Base-by-base conservation (phyloP, 2,797 vertebrate species). In the Crypturellus tataupa region DNA sequence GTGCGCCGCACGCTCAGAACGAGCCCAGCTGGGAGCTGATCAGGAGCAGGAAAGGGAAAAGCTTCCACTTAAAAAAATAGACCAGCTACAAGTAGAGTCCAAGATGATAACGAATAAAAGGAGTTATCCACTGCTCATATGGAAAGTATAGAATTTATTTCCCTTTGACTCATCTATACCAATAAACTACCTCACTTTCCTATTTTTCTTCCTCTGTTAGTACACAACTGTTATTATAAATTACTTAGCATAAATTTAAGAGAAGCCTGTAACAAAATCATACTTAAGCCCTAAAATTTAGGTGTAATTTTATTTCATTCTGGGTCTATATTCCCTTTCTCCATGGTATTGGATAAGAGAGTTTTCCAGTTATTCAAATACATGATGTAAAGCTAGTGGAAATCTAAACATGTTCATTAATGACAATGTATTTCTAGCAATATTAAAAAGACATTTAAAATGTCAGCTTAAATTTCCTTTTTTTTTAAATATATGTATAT, bases 151-250 rank as follows among this genome's bases (percentile, higher is more conserved):
- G 75, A 64, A 35, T 70, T 90, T 93, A 93, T 92, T 96, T 92
- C 60, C 67, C 11, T 23, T 21, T 80, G 64, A 73, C 39, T 60
- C 80, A 51, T 87, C 12, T 79, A 42, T 81, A 76, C 53, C 56
- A 89, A 60, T 89, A 92, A 96, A 94, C 94, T 79, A 85, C 6
- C 7, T 85, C 77, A 24, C 93, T 87, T 94, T 51, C 37, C 44
- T 37, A 39, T 85, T 92, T 91, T 77, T 96, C 65, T 68, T 89
- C 14, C 4, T 77, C 47, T 87, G 87, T 89, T 27, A 21, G 53
- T 78, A 71, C 69, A 78, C 87, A 94, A 85, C 53, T 96, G 72
- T 40, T 89, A 62, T 82, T 92, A 87, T 92, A 95, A 93, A 96
- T 96, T 94, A 80, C 37, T 40, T 60, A 37, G 37, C 33, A 58